Evolutionary conservation across 2,888 invertebrate species (phyloP), one percentile per base, ranked within the genome.

Genomic region (Serrognathus titanus): DNA sequence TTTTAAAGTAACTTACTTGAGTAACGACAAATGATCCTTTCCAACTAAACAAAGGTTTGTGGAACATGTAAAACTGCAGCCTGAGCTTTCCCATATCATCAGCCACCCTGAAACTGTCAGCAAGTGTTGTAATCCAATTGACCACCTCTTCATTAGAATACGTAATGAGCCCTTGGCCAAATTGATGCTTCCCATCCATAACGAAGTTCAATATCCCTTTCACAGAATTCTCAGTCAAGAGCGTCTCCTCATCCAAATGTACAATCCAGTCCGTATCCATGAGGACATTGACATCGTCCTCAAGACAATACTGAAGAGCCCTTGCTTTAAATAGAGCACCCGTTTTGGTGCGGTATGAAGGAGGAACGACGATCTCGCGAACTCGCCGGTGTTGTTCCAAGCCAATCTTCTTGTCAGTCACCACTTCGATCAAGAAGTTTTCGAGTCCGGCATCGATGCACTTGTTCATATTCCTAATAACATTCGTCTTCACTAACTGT

Each of bases 11-110:
- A 16, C 35, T 50, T 75, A 94, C 94, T 87, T 95, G 94, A 62
- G 96, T 95, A 8, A 97, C 96, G 63, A 97, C 97, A 79, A 92
- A 97, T 43, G 97, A 97, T 59, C 97, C 97, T 80, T 97, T 97
- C 96, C 97, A 97, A 76, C 96, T 95, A 78, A 97, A 96, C 54
- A 96, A 81, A 12, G 97, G 97, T 74, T 92, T 93, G 75, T 97
- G 95, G 76, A 97, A 96, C 77, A 92, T 81, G 69, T 89, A 89
- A 73, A 97, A 95, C 76, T 97, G 97, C 63, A 94, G 82, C 68
- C 95, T 84, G 53, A 97, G 80, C 78, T 97, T 97, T 55, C 97
- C 97, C 96, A 97, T 95, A 72, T 97, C 97, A 79, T 97, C 97
- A 20, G 96, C 92, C 1, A 97, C 97, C 63, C 97, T 85, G 77